Evolutionary conservation across 2,888 invertebrate genomes (phyloP).

Genomic region (Callyntrura guangdongensis): DNA sequence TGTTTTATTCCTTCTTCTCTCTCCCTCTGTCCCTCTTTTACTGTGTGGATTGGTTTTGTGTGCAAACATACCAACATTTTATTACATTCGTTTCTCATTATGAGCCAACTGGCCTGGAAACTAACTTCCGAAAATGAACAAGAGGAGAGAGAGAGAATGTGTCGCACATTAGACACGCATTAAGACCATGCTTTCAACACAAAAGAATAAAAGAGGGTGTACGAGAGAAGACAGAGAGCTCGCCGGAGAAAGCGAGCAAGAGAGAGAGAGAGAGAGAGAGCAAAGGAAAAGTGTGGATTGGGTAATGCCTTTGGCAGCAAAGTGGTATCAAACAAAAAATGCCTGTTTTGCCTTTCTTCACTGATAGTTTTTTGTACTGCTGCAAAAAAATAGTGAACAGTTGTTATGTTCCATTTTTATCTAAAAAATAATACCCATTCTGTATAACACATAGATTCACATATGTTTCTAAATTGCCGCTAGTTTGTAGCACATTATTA

Average conservation of each 20-base stretch:
- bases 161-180: slow-evolving; percentile 73
- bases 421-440: slow-evolving; percentile 28
- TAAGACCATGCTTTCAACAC: slow-evolving; percentile 65
- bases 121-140: slow-evolving; percentile 74
- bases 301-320: slow-evolving; percentile 58
- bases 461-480: slow-evolving; percentile 52
- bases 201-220: background rate
- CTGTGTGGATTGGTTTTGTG: slow-evolving; percentile 64
- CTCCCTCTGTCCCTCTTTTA: background rate
- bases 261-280: background rate
- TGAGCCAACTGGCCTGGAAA: slow-evolving; percentile 72
- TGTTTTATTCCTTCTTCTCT: slow-evolving; percentile 48
- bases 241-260: background rate
- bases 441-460: background rate
- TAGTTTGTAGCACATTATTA: slow-evolving; percentile 33
- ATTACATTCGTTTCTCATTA: slow-evolving; percentile 75
- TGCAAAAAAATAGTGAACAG: slow-evolving; percentile 39
- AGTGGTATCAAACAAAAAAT: slow-evolving; percentile 65
- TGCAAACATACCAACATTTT: slow-evolving; percentile 70
- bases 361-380: slow-evolving; percentile 20
- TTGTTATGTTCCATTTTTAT: slow-evolving; percentile 58
- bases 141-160: slow-evolving; percentile 60
- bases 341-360: slow-evolving; percentile 36
- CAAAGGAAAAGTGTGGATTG: slow-evolving; percentile 53
- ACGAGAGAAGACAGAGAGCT: background rate